Conservation (phyloP, 1,140 invertebrate genomes). For the Leptinotarsa texana region DNA sequence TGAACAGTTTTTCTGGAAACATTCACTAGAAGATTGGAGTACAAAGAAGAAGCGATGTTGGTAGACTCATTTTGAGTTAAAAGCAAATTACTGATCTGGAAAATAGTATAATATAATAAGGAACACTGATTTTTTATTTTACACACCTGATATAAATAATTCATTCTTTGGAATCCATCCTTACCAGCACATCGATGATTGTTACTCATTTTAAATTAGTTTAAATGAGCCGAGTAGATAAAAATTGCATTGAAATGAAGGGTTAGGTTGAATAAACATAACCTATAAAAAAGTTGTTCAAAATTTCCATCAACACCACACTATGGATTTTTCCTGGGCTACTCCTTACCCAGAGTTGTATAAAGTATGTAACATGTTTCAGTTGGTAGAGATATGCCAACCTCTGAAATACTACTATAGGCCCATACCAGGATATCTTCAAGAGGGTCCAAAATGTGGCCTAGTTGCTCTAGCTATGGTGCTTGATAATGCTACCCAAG, state of each 20-base stretch:
- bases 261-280: background rate
- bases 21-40: conserved; percentile 58
- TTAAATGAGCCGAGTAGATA: background rate
- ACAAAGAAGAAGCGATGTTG: conserved; percentile 56
- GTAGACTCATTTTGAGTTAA: conserved; percentile 51
- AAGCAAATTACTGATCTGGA: conserved; percentile 57
- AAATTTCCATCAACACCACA: background rate
- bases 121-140: too few species aligned
- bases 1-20: conserved; percentile 62
- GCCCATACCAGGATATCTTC: conserved; percentile 42
- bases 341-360: conserved; percentile 49
- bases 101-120: conserved; percentile 28
- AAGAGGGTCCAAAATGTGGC: conserved; percentile 74
- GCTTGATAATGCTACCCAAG: conserved; percentile 62
- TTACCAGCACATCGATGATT: conserved; percentile 53
- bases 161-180: conserved; percentile 62
- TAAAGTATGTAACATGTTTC: conserved; percentile 46
- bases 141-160: conserved; percentile 62
- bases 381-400: conserved; percentile 42
- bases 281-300: background rate
- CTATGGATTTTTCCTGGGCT: conserved; percentile 49
- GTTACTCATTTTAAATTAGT: conserved; percentile 1
- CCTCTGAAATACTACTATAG: conserved; percentile 45
- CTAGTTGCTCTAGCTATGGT: conserved; percentile 80
- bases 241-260: background rate